phyloP scores from a whole-genome alignment of 2,888 invertebrate genomes.

The Unio pictorum region DNA sequence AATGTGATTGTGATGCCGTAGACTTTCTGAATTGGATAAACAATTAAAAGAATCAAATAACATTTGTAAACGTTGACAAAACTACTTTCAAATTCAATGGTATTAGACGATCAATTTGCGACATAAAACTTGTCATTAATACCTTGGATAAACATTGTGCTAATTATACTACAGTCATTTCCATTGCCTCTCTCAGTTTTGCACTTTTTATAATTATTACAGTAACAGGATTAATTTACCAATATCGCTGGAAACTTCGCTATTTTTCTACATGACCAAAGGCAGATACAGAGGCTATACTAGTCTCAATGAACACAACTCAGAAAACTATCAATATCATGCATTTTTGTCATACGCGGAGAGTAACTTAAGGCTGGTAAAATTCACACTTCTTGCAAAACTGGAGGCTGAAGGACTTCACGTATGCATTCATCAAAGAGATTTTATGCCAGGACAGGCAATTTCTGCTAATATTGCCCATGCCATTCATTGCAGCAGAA shows the following conservation, averaged over 20 bases:
- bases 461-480: constrained; percentile 39
- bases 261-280: constrained; percentile 26
- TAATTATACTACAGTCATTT: too few species aligned
- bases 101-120: too few species aligned
- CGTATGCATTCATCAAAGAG: constrained; percentile 41
- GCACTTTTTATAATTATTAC: constrained; percentile 8
- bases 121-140: too few species aligned
- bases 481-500: constrained; percentile 40
- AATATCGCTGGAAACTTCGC: constrained; percentile 31
- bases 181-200: too few species aligned
- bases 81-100: too few species aligned
- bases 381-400: constrained; percentile 7
- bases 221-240: constrained; percentile 19
- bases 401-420: constrained; percentile 19
- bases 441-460: constrained; percentile 38
- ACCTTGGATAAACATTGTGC: too few species aligned
- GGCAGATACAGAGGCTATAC: constrained; percentile 11
- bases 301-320: background rate
- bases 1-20: constrained; percentile 5
- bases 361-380: constrained; percentile 16
- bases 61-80: too few species aligned
- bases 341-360: constrained; percentile 35
- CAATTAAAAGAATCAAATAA: too few species aligned
- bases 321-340: constrained; percentile 24
- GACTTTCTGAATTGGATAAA: constrained; percentile 15